Evolutionary conservation across 23 tunicate genomes (phyloP).

Genomic region (Diplosoma virens): DNA sequence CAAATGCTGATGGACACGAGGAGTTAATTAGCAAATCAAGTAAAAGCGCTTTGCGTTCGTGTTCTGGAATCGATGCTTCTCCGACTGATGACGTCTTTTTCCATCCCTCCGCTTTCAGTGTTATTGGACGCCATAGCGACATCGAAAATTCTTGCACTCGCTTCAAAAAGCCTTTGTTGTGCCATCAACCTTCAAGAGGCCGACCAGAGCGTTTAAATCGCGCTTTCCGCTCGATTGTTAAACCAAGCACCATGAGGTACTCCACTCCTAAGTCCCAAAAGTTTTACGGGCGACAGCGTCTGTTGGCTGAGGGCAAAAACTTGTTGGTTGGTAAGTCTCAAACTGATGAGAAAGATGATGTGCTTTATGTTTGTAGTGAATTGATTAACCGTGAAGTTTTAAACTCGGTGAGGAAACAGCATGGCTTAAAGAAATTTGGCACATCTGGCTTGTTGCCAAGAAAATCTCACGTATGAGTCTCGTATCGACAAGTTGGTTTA

Average conservation of each 20-base stretch:
- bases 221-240: too few species aligned
- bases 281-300: neutral
- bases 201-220: too few species aligned
- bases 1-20: neutral
- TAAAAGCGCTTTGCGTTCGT: neutral
- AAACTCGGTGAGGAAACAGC: neutral
- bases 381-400: conserved; percentile 9
- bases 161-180: too few species aligned
- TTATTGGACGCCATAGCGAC: neutral
- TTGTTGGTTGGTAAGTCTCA: too few species aligned
- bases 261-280: conserved; percentile 3
- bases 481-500: too few species aligned
- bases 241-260: neutral
- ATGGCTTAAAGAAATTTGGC: neutral
- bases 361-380: conserved; percentile 6
- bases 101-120: neutral
- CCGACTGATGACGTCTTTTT: conserved; percentile 20
- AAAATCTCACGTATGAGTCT: too few species aligned
- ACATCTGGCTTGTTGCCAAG: neutral
- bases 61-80: neutral
- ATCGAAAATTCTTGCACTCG: too few species aligned
- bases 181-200: too few species aligned
- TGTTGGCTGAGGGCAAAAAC: neutral
- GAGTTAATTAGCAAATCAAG: conserved; percentile 16
- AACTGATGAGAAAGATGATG: neutral